Conservation (phyloP, 2,888 invertebrate genomes). For the Cepaea hortensis region DNA sequence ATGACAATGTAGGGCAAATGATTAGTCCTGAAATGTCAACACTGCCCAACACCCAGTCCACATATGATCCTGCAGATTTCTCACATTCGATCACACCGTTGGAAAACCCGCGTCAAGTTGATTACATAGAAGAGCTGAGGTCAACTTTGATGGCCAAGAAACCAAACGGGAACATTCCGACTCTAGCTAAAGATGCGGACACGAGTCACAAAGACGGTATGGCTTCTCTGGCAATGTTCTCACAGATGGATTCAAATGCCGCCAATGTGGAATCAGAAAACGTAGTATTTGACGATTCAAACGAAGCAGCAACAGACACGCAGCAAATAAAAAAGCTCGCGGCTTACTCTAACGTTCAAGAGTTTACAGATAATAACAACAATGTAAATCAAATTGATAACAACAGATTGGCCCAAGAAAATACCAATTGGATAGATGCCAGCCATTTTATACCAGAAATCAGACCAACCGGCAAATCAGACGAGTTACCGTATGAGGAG, state of each 20-base stretch:
- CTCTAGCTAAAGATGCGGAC: neutral
- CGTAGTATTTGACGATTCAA: too few species aligned
- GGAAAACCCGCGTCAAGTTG: conserved; percentile 1
- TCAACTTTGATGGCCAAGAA: neutral
- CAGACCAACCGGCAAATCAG: neutral
- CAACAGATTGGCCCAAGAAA: neutral
- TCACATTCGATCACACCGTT: neutral
- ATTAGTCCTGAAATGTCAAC: neutral
- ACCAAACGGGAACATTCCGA: neutral
- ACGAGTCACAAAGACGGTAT: neutral
- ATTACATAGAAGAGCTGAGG: conserved; percentile 10
- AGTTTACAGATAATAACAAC: neutral
- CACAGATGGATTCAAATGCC: neutral
- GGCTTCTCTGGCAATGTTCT: neutral
- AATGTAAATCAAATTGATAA: neutral
- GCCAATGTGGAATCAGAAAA: neutral
- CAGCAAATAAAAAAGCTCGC: neutral
- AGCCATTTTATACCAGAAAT: neutral
- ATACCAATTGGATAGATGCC: neutral
- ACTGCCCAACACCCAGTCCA: neutral
- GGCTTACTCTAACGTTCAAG: neutral
- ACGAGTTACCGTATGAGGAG: neutral
- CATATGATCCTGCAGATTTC: neutral
- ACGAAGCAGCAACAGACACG: neutral
- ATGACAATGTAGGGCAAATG: neutral